Percentiles rank a stretch among this genome's conserved stretches.
phyloP scores from a whole-genome alignment of 2,113 vertebrate species.

The Salvelinus namaycush region DNA sequence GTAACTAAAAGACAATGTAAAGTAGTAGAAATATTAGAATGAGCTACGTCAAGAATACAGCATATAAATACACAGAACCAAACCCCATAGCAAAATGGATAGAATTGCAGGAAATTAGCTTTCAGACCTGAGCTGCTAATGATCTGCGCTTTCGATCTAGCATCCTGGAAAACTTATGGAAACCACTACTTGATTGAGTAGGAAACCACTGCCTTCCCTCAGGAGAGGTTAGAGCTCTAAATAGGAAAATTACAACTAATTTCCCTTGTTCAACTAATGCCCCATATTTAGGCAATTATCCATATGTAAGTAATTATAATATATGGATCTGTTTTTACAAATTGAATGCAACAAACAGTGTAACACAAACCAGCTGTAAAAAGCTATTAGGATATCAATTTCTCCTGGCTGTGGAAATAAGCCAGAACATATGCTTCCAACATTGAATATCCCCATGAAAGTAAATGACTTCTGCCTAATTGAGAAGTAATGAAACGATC shows the following conservation, averaged over 20 bases:
- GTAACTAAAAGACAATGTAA: too few relatives aligned
- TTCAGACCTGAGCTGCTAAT: neutral
- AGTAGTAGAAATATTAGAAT: neutral
- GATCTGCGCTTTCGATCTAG: too few relatives aligned
- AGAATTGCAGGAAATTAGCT: too few relatives aligned
- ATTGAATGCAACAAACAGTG: neutral
- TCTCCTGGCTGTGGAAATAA: neutral
- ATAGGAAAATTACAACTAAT: too few relatives aligned
- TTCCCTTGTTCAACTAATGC: too few relatives aligned
- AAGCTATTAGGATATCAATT: neutral
- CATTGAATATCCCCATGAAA: slow-evolving; percentile 5
- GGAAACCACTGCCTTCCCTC: neutral
- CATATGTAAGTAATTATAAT: too few relatives aligned
- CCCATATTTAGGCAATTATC: too few relatives aligned
- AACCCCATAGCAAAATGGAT: too few relatives aligned
- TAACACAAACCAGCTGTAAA: neutral
- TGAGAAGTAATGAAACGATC: neutral
- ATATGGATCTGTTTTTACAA: too few relatives aligned
- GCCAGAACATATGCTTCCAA: slow-evolving; percentile 8
- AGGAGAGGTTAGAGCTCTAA: too few relatives aligned
- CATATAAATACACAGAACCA: neutral
- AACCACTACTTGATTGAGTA: neutral
- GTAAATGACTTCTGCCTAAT: neutral
- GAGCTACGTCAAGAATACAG: neutral
- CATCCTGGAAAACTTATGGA: neutral